These are phyloP conservation scores for Platycercus adscitus DNA, from an alignment of 2,113 vertebrate genomes.

Conservation along the genomic window DNA sequence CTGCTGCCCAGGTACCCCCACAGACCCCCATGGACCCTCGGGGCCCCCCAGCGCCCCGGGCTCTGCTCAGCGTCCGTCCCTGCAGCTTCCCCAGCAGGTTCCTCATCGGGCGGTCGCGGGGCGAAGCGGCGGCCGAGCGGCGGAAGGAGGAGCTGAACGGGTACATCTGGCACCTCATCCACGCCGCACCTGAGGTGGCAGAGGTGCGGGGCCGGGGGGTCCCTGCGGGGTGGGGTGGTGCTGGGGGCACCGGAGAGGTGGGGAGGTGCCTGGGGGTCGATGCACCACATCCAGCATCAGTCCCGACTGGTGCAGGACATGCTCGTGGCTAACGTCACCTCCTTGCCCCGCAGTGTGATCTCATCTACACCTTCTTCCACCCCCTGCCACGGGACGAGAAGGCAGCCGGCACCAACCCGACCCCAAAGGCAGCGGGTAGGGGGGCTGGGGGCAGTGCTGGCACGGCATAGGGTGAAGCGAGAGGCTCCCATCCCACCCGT, in stretches of 20 bases:
- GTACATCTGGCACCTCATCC: conserved; percentile 94
- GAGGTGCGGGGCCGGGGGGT: conserved; percentile 76
- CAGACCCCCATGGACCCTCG: fast-evolving
- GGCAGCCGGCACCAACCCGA: conserved; percentile 58
- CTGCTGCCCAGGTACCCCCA: conserved; percentile 88
- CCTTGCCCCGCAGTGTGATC: conserved; percentile 82
- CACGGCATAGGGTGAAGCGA: too few relatives aligned
- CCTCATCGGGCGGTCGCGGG: conserved; percentile 90
- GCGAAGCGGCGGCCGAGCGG: conserved; percentile 88
- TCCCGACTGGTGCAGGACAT: fast-evolving
- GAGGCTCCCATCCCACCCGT: fast-evolving
- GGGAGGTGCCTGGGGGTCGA: fast-evolving
- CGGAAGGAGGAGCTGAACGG: conserved; percentile 91
- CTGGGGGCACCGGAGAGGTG: fast-evolving
- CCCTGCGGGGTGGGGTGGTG: not conserved
- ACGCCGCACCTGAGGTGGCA: conserved; percentile 83
- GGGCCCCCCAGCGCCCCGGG: fast-evolving
- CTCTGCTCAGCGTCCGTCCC: not conserved
- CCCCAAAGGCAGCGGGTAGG: conserved; percentile 83
- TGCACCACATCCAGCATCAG: fast-evolving
- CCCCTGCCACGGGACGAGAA: conserved; percentile 88
- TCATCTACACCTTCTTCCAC: conserved; percentile 95
- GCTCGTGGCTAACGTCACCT: not conserved
- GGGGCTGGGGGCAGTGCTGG: not conserved
- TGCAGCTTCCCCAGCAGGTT: conserved; percentile 93